Base-by-base conservation (phyloP, 1,140 invertebrate genomes). In the Saccostrea glomerata region DNA sequence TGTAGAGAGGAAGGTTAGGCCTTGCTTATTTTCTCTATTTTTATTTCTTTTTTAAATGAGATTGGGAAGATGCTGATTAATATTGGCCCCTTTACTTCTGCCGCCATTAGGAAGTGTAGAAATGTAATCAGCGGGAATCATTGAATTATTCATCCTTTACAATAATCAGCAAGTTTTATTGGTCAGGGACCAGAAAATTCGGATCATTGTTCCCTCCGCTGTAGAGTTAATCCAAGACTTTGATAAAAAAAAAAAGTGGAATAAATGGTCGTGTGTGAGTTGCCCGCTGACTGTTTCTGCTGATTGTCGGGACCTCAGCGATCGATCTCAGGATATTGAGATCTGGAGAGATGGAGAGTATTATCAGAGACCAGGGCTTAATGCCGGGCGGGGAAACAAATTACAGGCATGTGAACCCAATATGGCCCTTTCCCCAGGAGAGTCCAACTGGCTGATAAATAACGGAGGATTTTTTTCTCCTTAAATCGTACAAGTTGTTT, bases 121-220 rank as follows among this genome's bases (percentile, higher is more conserved):
- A 30, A n/a, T 66, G 30, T 12, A 11, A 12, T 77, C 70, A 77
- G 70, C 25, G 15, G 58, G 30, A 25, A 36, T 40, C 25, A 36
- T 9, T 77, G 70, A 77, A 77, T 77, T 30, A 77, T 77, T 77
- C 13, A 77, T 17, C 30, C 3, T 77, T 73, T 77, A 77, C 25
- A 15, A 36, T 77, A 77, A 11, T 11, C 60, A n/a, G 60, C 20
- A 9, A 66, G 60, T 20, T 66, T n/a, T 9, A 66, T n/a, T 66
- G 60, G 47, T 47, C 47, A 47, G 47, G 47, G 58, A 63, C 15
- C 15, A 63, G 58, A 63, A n/a, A n/a, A 63, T 17, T 17, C 17
- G 58, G 58, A 17, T n/a, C 17, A 20, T n/a, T 63, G 15, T n/a
- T 63, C n/a, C 17, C 17, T 20, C 9, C 9, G 47, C 47, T 47